Evolutionary conservation across 2,113 vertebrate species (phyloP), one percentile per base, ranked within the genome.

Genomic region (Antigone vipio): DNA sequence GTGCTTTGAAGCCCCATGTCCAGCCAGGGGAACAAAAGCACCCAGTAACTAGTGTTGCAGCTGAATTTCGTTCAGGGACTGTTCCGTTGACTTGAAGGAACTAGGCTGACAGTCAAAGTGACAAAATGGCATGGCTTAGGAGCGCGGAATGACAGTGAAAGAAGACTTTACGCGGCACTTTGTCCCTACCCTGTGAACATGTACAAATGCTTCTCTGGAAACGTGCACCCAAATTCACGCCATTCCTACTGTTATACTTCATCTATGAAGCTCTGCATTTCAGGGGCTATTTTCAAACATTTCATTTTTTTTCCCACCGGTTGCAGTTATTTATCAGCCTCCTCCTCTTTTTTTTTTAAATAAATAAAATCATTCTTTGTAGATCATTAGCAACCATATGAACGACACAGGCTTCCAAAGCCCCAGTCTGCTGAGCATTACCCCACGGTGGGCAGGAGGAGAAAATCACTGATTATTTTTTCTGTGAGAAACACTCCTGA

Each of bases 181-280:
- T 66, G 9, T 32, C 76, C 47, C 42, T 52, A 22, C 26, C 20
- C 26, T 4, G 9, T 58, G 14, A 78, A 58, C 16, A 20, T 5
- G 52, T 10, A 35, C 50, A 64, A 67, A 45, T 0, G 2, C 20
- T 21, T 24, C 50, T 75, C 56, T 45, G 56, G 67, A 68, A 88
- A 79, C 0, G 0, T 7, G 16, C 26, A 45, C 11, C 6, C 30
- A 44, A 58, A 45, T 35, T 11, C 22, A 7, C 2, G 29, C 22
- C 29, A 32, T 38, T 81, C 29, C 18, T 34, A 9, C 29, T 8
- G 14, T 20, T 73, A 44, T 9, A 35, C 15, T 60, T 52, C 10
- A 35, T 5, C 11, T 9, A 76, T 5, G 1, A 55, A 69, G 7
- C 35, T 55, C 52, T 40, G 19, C 42, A 42, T 38, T 68, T 92